Evolutionary conservation across 2,888 invertebrate species (phyloP), one percentile per base, ranked within the genome.

Genomic region (Dicranocentrus wangi): DNA sequence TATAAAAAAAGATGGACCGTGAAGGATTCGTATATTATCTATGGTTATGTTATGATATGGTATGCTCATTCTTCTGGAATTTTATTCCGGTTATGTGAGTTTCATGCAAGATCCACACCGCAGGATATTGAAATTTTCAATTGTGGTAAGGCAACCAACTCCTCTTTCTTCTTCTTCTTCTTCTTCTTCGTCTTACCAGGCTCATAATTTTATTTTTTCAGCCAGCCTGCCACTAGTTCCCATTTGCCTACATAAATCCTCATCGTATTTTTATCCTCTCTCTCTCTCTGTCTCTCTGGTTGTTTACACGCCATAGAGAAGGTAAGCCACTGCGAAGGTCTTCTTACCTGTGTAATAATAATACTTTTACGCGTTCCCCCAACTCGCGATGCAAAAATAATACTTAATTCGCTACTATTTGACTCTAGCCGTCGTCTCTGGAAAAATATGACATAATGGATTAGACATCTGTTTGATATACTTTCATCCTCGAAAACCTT

Each of bases 91-190:
- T 82, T 78, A 15, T 61, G 71, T 71, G 65, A 82, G 77, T 69
- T 82, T 78, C 73, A 69, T 82, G 72, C 75, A 70, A 76, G 76
- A 19, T 81, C 23, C 25, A 27, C 78, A 32, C 82, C 58, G 69
- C 82, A 78, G 72, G 78, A 69, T 73, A 73, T 58, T 71, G 55
- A 55, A 58, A n/a, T 25, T 47, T 43, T 61, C 43, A 43, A 47
- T 51, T 43, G n/a, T 23, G 53, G 1, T 25, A n/a, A 69, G 53
- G 1, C 47, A n/a, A 69, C 69, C 43, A 58, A 58, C 70, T 39
- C 51, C 32, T 53, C 55, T 58, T 58, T 58, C 42, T 27, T 32
- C 13, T 10, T 66, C 27, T 58, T 58, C 42, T 27, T 32, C 13
- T 10, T 51, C 32, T 68, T 5, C 5, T n/a, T n/a, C n/a, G n/a